These are phyloP conservation scores for Aptenodytes forsteri DNA, from an alignment of 2,113 vertebrate species.

Conservation along the genomic window DNA sequence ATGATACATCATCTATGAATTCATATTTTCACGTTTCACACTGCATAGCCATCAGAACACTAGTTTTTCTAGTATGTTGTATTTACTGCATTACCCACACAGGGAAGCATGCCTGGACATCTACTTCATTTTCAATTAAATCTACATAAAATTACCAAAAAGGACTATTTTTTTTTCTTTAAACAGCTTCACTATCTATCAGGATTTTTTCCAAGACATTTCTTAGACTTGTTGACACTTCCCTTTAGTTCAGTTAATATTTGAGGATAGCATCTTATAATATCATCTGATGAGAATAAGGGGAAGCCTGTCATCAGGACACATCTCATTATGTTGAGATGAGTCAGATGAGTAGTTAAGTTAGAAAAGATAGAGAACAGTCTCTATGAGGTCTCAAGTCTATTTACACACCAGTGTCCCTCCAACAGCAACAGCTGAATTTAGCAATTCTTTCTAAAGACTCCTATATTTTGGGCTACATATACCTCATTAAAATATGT, in stretches of 20 bases:
- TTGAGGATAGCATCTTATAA: background rate
- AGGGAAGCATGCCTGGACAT: background rate
- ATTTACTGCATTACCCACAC: background rate
- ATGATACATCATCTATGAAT: background rate
- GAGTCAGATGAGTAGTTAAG: background rate
- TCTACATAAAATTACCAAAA: background rate
- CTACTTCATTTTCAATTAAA: background rate
- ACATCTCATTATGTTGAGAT: background rate
- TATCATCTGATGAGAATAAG: background rate
- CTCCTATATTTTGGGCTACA: background rate
- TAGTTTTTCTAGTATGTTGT: background rate
- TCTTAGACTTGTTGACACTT: background rate
- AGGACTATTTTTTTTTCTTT: background rate
- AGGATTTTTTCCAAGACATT: background rate
- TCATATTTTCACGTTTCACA: background rate
- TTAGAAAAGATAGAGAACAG: background rate
- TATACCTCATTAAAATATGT: background rate
- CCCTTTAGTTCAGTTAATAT: background rate
- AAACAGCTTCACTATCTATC: background rate
- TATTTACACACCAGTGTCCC: background rate
- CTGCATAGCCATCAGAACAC: background rate
- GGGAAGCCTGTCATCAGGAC: background rate
- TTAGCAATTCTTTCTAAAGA: background rate
- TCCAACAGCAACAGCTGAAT: background rate
- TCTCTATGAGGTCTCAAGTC: background rate